phyloP scores from a whole-genome alignment of 2,888 invertebrate genomes.

The Aproaerema taeniolella region DNA sequence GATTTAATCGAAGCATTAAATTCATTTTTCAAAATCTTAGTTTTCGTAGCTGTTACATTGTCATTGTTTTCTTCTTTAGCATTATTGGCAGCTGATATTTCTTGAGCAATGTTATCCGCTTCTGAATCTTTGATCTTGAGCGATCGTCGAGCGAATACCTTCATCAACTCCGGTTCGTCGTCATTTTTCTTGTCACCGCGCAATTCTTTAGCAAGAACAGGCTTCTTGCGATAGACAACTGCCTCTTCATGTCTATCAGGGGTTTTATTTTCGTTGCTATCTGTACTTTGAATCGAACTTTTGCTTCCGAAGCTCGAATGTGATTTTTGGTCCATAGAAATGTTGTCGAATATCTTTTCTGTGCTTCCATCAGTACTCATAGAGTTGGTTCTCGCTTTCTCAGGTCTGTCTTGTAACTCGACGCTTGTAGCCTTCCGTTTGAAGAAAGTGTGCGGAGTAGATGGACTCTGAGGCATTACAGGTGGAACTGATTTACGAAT shows the following conservation, averaged over 20 bases:
- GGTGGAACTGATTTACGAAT: conserved; percentile 35
- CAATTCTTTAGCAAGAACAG: conserved; percentile 54
- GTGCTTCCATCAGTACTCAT: conserved; percentile 62
- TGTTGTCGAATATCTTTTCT: conserved; percentile 64
- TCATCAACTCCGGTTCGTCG: conserved; percentile 87
- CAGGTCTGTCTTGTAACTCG: conserved; percentile 65
- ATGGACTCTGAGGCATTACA: conserved; percentile 49
- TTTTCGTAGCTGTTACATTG: conserved; percentile 39
- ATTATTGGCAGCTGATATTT: conserved; percentile 66
- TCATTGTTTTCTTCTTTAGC: conserved; percentile 45
- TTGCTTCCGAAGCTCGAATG: conserved; percentile 71
- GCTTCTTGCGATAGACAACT: conserved; percentile 77
- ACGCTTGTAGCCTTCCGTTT: conserved; percentile 76
- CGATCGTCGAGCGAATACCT: conserved; percentile 89
- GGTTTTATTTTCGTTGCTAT: conserved; percentile 59
- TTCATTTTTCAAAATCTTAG: conserved; percentile 60
- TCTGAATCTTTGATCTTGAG: conserved; percentile 86
- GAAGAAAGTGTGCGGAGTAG: conserved; percentile 66
- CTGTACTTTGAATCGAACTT: conserved; percentile 66
- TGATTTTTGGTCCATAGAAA: conserved; percentile 65
- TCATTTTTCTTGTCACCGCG: conserved; percentile 62
- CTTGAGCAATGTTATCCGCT: conserved; percentile 76
- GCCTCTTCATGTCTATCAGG: conserved; percentile 63
- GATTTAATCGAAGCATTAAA: conserved; percentile 76
- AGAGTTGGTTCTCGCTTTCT: conserved; percentile 57